Evolutionary conservation across 2,888 invertebrate genomes (phyloP).

Genomic region (Anoncus sp.): DNA sequence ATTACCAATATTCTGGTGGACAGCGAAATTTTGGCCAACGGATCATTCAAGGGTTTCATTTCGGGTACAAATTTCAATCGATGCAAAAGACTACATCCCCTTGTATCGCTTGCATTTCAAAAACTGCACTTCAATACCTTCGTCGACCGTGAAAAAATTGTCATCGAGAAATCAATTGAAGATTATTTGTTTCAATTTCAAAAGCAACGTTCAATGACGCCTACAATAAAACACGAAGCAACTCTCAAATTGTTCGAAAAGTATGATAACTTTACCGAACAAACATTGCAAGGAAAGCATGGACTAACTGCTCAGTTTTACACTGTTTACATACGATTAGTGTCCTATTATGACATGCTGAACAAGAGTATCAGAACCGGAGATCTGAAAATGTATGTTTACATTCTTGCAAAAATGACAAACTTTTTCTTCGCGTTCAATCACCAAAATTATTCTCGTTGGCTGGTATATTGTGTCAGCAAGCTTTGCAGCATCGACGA

Average conservation of each 20-base stretch:
- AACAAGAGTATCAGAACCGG: slow-evolving; percentile 72
- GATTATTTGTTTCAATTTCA: slow-evolving; percentile 10
- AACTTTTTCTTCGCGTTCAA: slow-evolving; percentile 76
- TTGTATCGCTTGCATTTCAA: slow-evolving; percentile 61
- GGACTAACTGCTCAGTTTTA: slow-evolving; percentile 77
- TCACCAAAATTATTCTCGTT: slow-evolving; percentile 78
- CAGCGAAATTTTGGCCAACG: slow-evolving; percentile 51
- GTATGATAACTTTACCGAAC: slow-evolving; percentile 66
- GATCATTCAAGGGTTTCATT: slow-evolving; percentile 65
- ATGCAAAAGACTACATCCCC: slow-evolving; percentile 64
- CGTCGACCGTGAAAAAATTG: slow-evolving; percentile 46
- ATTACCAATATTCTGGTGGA: slow-evolving; percentile 16
- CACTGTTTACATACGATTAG: slow-evolving; percentile 70
- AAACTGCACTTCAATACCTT: slow-evolving; percentile 70
- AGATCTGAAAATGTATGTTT: slow-evolving; percentile 72
- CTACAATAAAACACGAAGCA: slow-evolving; percentile 33
- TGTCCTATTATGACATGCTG: slow-evolving; percentile 71
- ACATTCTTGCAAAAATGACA: slow-evolving; percentile 72
- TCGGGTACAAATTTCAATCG: too few species aligned
- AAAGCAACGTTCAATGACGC: slow-evolving; percentile 5
- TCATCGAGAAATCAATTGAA: slow-evolving; percentile 18
- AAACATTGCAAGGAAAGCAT: slow-evolving; percentile 65
- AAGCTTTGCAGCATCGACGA: slow-evolving; percentile 76
- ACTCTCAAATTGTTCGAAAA: slow-evolving; percentile 55
- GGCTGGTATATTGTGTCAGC: slow-evolving; percentile 71